Evolutionary conservation across 2,113 vertebrate species (phyloP).

Genomic region (Microtus richardsoni): DNA sequence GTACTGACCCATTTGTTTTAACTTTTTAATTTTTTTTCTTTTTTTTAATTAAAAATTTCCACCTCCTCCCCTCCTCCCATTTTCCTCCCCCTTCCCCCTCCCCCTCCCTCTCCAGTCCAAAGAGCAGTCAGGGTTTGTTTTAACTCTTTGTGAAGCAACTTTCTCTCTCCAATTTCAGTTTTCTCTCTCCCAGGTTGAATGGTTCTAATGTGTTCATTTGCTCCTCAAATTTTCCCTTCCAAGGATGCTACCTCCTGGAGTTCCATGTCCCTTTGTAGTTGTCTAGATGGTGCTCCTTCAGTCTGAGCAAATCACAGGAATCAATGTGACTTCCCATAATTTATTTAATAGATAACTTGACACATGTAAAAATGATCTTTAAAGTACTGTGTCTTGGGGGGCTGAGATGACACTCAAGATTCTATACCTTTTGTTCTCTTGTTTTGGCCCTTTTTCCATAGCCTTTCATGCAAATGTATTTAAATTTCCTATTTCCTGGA

Average conservation of each 20-base stretch:
- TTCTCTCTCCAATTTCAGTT: background rate
- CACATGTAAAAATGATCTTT: background rate
- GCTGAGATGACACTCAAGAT: too few species aligned
- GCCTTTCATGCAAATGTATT: background rate
- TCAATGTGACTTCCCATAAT: background rate
- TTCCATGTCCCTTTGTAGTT: background rate
- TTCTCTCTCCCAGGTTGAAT: background rate
- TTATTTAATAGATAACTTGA: background rate
- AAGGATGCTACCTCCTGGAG: background rate
- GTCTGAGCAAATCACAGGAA: background rate
- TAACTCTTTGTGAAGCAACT: background rate
- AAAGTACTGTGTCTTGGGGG: background rate
- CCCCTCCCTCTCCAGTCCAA: too few species aligned
- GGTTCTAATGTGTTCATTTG: background rate
- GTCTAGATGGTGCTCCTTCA: background rate
- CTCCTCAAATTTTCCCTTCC: background rate
- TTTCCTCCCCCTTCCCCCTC: too few species aligned
- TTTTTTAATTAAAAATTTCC: too few species aligned
- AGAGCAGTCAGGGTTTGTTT: background rate
- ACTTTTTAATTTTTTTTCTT: too few species aligned
- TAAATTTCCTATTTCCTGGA: background rate
- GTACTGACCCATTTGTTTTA: background rate
- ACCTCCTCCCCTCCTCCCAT: too few species aligned
- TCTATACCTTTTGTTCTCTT: background rate
- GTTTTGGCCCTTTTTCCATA: background rate